Evolutionary conservation across 1,140 invertebrate genomes (phyloP).

Genomic region (Danaus plexippus): DNA sequence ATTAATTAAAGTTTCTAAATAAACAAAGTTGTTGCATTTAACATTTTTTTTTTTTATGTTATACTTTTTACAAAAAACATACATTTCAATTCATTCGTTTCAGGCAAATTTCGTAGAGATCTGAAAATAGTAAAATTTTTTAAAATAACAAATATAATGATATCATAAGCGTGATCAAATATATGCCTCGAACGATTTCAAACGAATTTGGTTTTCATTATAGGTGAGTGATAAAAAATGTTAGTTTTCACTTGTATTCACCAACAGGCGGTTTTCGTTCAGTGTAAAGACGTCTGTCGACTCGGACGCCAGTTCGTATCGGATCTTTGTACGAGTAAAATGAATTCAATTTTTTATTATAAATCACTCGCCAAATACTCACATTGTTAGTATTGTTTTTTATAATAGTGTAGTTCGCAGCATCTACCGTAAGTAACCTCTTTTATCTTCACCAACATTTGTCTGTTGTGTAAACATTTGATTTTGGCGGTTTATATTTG

Average conservation of each 20-base stretch:
- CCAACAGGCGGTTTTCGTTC: conserved; percentile 24
- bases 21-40: too few relatives aligned
- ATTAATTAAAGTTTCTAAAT: too few relatives aligned
- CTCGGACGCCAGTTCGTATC: conserved; percentile 18
- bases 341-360: conserved; percentile 4
- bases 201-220: too few relatives aligned
- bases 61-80: too few relatives aligned
- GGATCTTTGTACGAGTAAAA: conserved; percentile 7
- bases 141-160: too few relatives aligned
- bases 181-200: too few relatives aligned
- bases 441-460: conserved; percentile 23
- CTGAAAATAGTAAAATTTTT: too few relatives aligned
- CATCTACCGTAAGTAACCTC: conserved; percentile 30
- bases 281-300: conserved; percentile 22
- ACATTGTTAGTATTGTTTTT: conserved; percentile 22
- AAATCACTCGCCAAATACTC: too few relatives aligned
- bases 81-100: too few relatives aligned
- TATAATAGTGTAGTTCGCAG: conserved; percentile 20
- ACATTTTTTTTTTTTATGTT: too few relatives aligned
- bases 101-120: too few relatives aligned
- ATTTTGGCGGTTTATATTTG: conserved; percentile 29
- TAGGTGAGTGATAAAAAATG: conserved; percentile 15
- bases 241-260: conserved; percentile 15
- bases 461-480: conserved; percentile 30
- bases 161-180: too few relatives aligned